Evolutionary conservation across 2,888 invertebrate genomes (phyloP).

Genomic region (Callyntrura sp.): DNA sequence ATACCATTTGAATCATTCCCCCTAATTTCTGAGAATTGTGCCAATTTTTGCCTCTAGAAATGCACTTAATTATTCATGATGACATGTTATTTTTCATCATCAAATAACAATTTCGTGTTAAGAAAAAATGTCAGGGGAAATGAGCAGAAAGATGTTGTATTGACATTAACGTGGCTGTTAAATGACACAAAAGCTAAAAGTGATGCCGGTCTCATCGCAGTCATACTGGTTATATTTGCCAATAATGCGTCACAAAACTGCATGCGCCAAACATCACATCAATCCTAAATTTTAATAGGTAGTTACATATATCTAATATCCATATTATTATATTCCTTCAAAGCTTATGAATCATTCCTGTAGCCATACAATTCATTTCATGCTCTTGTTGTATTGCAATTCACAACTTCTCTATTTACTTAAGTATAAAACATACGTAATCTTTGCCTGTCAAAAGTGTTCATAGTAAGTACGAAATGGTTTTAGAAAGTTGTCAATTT

Average conservation of each 20-base stretch:
- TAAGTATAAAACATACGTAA: slow-evolving; percentile 36
- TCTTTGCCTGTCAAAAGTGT: slow-evolving; percentile 46
- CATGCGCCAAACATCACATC: no score
- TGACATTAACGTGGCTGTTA: background rate
- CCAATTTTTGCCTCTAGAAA: no score
- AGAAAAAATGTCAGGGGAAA: background rate
- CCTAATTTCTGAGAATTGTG: no score
- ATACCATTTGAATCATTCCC: no score
- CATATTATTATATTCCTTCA: background rate
- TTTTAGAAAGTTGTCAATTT: slow-evolving; percentile 82
- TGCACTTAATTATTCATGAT: no score
- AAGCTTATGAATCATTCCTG: slow-evolving; percentile 6
- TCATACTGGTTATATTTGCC: no score
- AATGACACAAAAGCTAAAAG: no score
- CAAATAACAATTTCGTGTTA: background rate
- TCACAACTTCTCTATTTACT: background rate
- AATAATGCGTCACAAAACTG: no score
- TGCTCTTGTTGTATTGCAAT: slow-evolving; percentile 2
- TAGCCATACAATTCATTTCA: slow-evolving; percentile 1
- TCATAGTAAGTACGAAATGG: slow-evolving; percentile 69
- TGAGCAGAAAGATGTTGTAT: background rate
- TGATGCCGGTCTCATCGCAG: no score
- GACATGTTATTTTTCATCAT: background rate
- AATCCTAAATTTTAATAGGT: no score
- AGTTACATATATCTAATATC: background rate